These are phyloP conservation scores for Nylanderia fulva DNA, from an alignment of 1,140 invertebrate species.

Conservation along the genomic window DNA sequence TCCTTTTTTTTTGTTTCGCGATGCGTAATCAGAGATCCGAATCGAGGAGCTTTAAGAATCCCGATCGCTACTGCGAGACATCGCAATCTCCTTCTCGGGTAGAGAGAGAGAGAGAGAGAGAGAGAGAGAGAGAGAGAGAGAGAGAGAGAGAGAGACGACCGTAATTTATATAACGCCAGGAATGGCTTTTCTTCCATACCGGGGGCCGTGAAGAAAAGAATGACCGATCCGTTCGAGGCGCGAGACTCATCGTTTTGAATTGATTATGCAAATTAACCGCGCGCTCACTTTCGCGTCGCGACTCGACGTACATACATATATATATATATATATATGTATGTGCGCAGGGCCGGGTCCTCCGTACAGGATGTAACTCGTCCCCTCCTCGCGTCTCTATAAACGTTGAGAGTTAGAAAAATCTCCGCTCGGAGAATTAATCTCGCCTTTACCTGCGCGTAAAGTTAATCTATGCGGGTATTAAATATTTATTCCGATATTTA, in stretches of 20 bases:
- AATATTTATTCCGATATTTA: conserved; percentile 32
- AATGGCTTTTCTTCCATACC: conserved; percentile 56
- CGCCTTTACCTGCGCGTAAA: conserved; percentile 12
- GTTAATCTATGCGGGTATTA: conserved; percentile 16
- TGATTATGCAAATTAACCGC: conserved; percentile 62
- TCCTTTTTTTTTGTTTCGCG: conserved; percentile 14
- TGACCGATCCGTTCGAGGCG: conserved; percentile 57
- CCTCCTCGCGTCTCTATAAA: background rate
- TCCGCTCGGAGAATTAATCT: conserved; percentile 29
- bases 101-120: no score
- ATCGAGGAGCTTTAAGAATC: conserved; percentile 28
- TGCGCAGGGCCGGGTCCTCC: conserved; percentile 32
- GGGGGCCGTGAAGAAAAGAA: conserved; percentile 47
- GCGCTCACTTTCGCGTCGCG: conserved; percentile 56
- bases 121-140: no score
- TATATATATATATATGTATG: no score
- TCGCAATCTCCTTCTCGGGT: no score
- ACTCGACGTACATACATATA: background rate
- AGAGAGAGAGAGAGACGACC: conserved; percentile 45
- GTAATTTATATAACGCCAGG: conserved; percentile 57
- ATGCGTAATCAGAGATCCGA: conserved; percentile 44
- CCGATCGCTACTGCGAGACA: conserved; percentile 7
- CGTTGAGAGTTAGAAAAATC: conserved; percentile 21
- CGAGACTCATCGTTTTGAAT: conserved; percentile 56
- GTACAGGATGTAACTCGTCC: background rate